Conservation (phyloP, 92 coral and sea anemone species). For the Chrysogorgia sp. region DNA sequence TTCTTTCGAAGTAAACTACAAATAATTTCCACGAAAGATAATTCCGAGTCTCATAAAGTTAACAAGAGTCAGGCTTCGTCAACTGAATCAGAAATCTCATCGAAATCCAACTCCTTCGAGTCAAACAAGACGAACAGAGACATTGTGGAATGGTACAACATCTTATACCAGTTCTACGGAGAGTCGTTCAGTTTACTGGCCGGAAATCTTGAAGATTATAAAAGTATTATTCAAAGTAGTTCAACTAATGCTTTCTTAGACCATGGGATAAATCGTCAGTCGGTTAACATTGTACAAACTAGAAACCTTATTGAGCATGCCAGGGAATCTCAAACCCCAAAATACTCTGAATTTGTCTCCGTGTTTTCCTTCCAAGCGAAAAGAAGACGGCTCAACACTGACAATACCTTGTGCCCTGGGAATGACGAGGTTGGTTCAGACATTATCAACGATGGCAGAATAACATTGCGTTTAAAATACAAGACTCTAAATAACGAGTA, state of each 20-base stretch:
- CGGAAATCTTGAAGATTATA: slow-evolving; percentile 30
- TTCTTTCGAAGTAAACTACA: slow-evolving; percentile 20
- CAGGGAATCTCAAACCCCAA: background rate
- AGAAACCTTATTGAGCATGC: background rate
- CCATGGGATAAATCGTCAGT: background rate
- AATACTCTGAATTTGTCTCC: background rate
- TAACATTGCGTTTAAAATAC: background rate
- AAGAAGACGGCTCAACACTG: slow-evolving; percentile 3
- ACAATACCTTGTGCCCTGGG: background rate
- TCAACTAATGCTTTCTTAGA: background rate
- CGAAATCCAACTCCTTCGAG: background rate
- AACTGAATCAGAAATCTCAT: background rate
- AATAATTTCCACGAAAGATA: background rate
- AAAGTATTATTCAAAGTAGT: background rate
- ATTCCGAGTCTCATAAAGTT: background rate
- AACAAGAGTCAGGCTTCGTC: slow-evolving; percentile 1
- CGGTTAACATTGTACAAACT: background rate
- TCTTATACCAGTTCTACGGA: background rate
- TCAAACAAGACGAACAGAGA: slow-evolving; percentile 4
- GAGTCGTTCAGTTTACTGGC: slow-evolving; percentile 16
- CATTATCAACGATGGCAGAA: background rate
- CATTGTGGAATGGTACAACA: slow-evolving; percentile 6
- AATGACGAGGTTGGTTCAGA: too few relatives aligned
- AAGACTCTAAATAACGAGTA: background rate
- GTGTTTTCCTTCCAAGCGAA: background rate